These are phyloP conservation scores for Zalophus californianus DNA, from an alignment of 2,797 vertebrate genomes.

Conservation along the genomic window DNA sequence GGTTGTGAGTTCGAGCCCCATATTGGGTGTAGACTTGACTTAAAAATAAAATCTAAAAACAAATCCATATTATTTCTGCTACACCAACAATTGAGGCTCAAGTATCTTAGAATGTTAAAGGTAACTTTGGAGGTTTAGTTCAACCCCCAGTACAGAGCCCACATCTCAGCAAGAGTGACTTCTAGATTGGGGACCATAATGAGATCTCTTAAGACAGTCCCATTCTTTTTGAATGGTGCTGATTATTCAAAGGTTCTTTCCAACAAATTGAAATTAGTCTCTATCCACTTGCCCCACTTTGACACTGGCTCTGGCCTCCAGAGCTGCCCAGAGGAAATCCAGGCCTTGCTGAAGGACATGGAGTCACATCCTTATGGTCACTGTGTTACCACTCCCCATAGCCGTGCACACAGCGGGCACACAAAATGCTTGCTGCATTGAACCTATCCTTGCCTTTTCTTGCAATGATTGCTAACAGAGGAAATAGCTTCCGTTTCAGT, in stretches of 20 bases:
- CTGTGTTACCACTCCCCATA: not conserved
- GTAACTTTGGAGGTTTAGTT: not conserved
- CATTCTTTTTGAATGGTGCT: not conserved
- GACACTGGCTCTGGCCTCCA: not conserved
- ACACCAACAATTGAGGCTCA: not conserved
- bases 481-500: not conserved
- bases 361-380: accelerated
- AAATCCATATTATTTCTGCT: not conserved
- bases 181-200: not conserved
- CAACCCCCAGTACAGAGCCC: not conserved
- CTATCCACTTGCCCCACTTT: not conserved
- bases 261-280: not conserved
- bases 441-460: not conserved
- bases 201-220: not conserved
- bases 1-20: not conserved
- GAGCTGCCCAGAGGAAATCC: not conserved
- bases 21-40: not conserved
- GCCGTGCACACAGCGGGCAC: not conserved
- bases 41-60: not conserved
- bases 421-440: not conserved
- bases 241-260: not conserved
- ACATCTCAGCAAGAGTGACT: not conserved
- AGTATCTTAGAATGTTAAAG: not conserved
- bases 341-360: not conserved
- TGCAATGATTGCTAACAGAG: not conserved